Percentiles rank a stretch among this genome's conserved stretches.
Evolutionary conservation across 2,113 vertebrate genomes (phyloP).

Genomic region (Panthera leo): DNA sequence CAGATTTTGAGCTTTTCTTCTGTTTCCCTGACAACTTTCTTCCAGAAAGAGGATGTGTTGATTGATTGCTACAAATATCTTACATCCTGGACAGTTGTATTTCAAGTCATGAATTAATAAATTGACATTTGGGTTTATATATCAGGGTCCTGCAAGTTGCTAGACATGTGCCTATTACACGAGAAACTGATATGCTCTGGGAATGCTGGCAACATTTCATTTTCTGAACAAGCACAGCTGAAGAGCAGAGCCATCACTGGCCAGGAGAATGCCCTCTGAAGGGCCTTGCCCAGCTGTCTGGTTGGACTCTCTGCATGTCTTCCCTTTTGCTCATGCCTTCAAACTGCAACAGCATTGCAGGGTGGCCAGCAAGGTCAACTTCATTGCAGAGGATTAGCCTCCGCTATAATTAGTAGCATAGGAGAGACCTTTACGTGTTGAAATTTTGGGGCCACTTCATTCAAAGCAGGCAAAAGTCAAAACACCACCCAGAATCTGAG

Average conservation of each 20-base stretch:
- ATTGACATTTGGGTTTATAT: background rate
- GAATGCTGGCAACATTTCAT: background rate
- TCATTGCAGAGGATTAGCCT: background rate
- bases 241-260: background rate
- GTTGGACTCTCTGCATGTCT: background rate
- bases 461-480: background rate
- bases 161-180: background rate
- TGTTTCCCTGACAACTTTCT: background rate
- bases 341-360: background rate
- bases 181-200: background rate
- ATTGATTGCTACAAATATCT: background rate
- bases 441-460: background rate
- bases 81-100: background rate
- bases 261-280: background rate
- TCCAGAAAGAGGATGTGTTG: background rate
- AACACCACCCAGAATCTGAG: background rate
- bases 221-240: background rate
- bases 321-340: background rate
- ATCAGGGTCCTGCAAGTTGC: background rate
- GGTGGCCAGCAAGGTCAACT: background rate
- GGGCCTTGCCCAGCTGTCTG: background rate
- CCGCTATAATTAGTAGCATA: background rate
- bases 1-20: background rate
- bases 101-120: slow-evolving; percentile 27
- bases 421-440: background rate